phyloP scores from a whole-genome alignment of 2,888 invertebrate species.

The Thera britannica region DNA sequence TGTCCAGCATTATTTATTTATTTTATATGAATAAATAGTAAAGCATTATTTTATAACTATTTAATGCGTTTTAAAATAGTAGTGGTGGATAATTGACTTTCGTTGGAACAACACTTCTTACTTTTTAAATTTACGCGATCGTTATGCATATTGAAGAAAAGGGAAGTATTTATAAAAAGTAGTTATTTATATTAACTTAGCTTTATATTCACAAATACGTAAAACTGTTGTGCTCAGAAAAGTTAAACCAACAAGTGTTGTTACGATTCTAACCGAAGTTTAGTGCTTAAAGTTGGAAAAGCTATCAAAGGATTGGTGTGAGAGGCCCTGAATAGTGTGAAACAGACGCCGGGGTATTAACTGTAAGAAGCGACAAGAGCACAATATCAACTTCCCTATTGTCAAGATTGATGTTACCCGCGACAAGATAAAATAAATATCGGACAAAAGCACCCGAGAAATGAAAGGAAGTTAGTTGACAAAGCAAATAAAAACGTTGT shows the following conservation, averaged over 20 bases:
- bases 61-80: background rate
- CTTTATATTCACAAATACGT: no score
- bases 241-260: background rate
- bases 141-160: no score
- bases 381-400: conserved; percentile 43
- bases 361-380: conserved; percentile 35
- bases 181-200: no score
- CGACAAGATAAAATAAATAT: conserved; percentile 43
- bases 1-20: no score
- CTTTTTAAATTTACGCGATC: no score
- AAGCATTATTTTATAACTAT: no score
- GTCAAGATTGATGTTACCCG: conserved; percentile 38
- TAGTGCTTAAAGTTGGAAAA: background rate
- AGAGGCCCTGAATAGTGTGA: conserved; percentile 26
- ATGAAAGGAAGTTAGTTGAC: conserved; percentile 40
- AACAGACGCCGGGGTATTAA: conserved; percentile 31
- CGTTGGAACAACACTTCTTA: no score
- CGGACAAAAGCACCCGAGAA: conserved; percentile 38
- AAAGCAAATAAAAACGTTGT: conserved; percentile 39
- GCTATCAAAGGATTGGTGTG: conserved; percentile 16
- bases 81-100: no score
- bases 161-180: no score
- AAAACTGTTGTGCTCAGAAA: no score
- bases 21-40: no score
- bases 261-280: conserved; percentile 3